phyloP scores from a whole-genome alignment of 2,888 invertebrate species.

The Pocota personata region DNA sequence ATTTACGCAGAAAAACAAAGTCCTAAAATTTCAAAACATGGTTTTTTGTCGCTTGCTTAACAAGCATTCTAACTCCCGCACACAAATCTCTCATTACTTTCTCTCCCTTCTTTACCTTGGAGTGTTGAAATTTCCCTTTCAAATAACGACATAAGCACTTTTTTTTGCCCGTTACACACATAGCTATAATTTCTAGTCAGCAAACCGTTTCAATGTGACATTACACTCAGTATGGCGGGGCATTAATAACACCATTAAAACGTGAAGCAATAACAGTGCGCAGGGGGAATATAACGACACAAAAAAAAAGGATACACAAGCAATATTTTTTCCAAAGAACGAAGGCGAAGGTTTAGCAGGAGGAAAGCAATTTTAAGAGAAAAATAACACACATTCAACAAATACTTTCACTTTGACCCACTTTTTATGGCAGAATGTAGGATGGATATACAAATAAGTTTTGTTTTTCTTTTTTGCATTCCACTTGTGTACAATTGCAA shows the following conservation, averaged over 20 bases:
- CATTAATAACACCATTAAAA: conserved; percentile 60
- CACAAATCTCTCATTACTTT: neutral
- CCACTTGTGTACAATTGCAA: conserved; percentile 19
- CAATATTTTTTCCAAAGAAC: conserved; percentile 4
- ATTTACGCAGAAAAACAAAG: neutral
- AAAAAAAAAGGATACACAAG: conserved; percentile 7
- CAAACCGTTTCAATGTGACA: conserved; percentile 57
- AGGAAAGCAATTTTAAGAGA: neutral
- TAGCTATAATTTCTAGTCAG: conserved; percentile 42
- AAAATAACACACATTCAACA: conserved; percentile 33
- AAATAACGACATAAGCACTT: conserved; percentile 9
- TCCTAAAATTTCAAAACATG: neutral
- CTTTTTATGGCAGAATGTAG: neutral
- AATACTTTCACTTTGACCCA: conserved; percentile 9
- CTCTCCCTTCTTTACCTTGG: neutral
- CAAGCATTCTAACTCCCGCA: neutral
- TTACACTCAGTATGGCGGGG: conserved; percentile 41
- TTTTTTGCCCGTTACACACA: neutral
- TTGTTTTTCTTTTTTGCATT: neutral
- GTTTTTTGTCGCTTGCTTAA: conserved; percentile 1
- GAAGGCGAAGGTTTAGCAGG: neutral
- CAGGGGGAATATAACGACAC: conserved; percentile 16
- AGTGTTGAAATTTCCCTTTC: neutral
- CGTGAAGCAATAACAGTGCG: conserved; percentile 36
- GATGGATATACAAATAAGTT: neutral